Evolutionary conservation across 2,888 invertebrate species (phyloP).

Genomic region (Drosophila affinis): DNA sequence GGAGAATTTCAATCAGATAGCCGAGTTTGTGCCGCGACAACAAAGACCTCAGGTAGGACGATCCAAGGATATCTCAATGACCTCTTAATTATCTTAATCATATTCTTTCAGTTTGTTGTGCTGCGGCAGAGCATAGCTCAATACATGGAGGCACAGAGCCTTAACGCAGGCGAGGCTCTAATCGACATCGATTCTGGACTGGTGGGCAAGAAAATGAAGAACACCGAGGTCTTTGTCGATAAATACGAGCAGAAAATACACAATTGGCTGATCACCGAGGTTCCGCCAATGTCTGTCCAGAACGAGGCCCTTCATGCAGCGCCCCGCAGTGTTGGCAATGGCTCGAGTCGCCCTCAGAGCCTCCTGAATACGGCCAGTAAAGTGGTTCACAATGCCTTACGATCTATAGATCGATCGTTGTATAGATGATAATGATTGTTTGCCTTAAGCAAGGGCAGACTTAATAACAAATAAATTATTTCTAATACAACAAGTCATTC

Average conservation of each 20-base stretch:
- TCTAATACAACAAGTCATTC: slow-evolving; percentile 27
- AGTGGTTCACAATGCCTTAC: slow-evolving; percentile 55
- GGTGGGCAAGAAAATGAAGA: slow-evolving; percentile 69
- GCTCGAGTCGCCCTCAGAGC: slow-evolving; percentile 56
- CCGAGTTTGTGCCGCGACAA: slow-evolving; percentile 67
- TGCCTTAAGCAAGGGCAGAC: slow-evolving; percentile 40
- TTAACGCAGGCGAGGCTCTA: slow-evolving; percentile 34
- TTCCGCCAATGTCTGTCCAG: slow-evolving; percentile 16
- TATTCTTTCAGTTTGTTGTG: slow-evolving; percentile 60
- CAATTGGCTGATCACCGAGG: slow-evolving; percentile 68
- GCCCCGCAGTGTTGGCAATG: slow-evolving; percentile 58
- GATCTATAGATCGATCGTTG: slow-evolving; percentile 25
- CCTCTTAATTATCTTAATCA: neutral
- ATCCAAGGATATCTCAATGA: neutral
- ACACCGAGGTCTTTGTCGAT: slow-evolving; percentile 67
- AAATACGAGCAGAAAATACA: slow-evolving; percentile 75
- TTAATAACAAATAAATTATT: slow-evolving; percentile 57
- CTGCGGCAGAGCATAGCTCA: slow-evolving; percentile 61
- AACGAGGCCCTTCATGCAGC: slow-evolving; percentile 47
- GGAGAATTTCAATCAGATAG: slow-evolving; percentile 73
- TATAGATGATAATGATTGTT: slow-evolving; percentile 29
- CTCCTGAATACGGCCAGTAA: slow-evolving; percentile 56
- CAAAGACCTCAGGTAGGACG: slow-evolving; percentile 60
- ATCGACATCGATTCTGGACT: slow-evolving; percentile 60
- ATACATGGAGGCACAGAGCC: slow-evolving; percentile 43